These are phyloP conservation scores for Drosophila multiciliata DNA, from an alignment of 2,888 invertebrate genomes.

Conservation along the genomic window DNA sequence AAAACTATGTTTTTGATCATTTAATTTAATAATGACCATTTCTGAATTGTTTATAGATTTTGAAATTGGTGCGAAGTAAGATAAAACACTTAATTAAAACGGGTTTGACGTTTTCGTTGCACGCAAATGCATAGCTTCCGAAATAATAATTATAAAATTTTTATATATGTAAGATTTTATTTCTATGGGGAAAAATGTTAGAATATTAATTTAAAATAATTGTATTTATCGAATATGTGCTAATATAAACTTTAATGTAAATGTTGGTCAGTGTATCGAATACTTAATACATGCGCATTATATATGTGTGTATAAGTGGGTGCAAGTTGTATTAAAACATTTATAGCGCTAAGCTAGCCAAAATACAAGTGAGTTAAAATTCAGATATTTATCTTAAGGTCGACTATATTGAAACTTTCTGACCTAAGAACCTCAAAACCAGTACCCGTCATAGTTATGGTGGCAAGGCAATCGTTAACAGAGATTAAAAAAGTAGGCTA, in stretches of 20 bases:
- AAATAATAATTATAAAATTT: not conserved
- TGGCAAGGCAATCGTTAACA: not conserved
- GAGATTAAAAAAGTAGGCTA: not conserved
- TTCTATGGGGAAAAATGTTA: not conserved
- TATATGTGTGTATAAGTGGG: not conserved
- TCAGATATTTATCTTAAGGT: not conserved
- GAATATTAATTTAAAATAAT: not conserved
- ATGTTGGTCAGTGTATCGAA: not conserved
- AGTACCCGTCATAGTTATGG: not conserved
- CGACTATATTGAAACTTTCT: not conserved
- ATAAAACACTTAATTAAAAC: not conserved
- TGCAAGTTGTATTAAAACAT: not conserved
- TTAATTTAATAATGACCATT: not conserved
- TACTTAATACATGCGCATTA: not conserved
- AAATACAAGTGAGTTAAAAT: not conserved
- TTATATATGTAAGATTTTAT: not conserved
- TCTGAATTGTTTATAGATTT: not conserved
- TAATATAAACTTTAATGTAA: slow-evolving; percentile 3
- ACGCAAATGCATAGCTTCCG: not conserved
- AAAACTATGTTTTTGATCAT: not conserved
- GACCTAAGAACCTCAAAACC: not conserved
- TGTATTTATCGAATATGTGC: not conserved
- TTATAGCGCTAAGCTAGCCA: not conserved
- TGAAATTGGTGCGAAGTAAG: not conserved
- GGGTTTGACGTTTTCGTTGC: not conserved